A percentile compares a stretch with the other conserved stretches of the same genome.
Evolutionary conservation across 2,113 vertebrate species (phyloP).

Genomic region (Alligator mississippiensis): DNA sequence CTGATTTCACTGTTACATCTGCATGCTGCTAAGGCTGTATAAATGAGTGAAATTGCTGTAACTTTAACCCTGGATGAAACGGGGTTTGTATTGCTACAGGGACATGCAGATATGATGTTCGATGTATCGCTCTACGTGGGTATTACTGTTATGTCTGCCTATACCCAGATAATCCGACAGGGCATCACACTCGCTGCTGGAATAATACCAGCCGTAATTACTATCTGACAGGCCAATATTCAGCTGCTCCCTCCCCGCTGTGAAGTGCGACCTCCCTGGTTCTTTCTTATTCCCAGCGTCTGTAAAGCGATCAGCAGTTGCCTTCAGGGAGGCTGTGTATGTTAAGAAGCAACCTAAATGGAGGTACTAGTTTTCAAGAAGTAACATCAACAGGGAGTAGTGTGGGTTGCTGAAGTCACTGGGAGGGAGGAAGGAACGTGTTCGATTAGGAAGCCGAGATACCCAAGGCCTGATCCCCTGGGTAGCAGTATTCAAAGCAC

Average conservation of each 20-base stretch:
- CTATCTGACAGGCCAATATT: background rate
- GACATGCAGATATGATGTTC: too few species aligned
- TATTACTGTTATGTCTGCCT: background rate
- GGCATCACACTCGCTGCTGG: background rate
- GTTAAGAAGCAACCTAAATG: background rate
- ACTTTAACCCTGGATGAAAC: too few species aligned
- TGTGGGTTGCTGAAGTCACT: background rate
- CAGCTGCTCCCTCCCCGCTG: background rate
- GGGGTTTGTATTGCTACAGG: too few species aligned
- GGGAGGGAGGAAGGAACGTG: background rate
- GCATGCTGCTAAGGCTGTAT: too few species aligned
- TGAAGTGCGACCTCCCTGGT: background rate
- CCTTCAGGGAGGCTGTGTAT: background rate
- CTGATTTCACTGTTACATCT: too few species aligned
- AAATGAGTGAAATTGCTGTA: too few species aligned
- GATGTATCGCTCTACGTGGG: too few species aligned
- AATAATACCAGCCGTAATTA: background rate
- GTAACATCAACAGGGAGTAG: background rate
- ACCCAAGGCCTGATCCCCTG: background rate
- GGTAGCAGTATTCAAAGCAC: fast-evolving
- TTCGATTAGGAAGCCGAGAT: background rate
- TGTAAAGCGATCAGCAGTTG: background rate
- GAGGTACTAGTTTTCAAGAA: fast-evolving
- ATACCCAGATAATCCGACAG: background rate
- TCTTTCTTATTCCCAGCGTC: background rate